Evolutionary conservation across 2,797 vertebrate species (phyloP).

Genomic region (Sebastes trivittatus): DNA sequence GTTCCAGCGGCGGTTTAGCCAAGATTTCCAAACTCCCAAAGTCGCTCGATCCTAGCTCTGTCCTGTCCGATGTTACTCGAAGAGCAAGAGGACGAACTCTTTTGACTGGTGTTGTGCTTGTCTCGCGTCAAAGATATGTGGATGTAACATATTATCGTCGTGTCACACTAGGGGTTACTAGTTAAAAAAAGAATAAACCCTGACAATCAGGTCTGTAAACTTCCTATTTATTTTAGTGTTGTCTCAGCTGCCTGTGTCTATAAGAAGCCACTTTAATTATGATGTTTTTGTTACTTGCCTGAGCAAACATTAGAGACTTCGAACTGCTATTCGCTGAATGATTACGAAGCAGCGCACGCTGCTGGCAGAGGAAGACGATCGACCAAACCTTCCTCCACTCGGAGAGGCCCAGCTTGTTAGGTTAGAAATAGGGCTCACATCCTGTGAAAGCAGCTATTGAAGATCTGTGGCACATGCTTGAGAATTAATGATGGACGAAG

Average conservation of each 20-base stretch:
- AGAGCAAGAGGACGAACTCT: conserved; percentile 28
- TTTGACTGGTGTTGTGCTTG: conserved; percentile 55
- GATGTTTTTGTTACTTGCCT: conserved; percentile 31
- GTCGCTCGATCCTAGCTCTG: conserved; percentile 9
- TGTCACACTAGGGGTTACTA: conserved; percentile 39
- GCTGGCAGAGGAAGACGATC: conserved; percentile 19
- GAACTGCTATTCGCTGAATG: conserved; percentile 8
- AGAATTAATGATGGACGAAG: conserved; percentile 44
- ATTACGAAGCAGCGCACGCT: conserved; percentile 19
- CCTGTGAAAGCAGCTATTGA: conserved; percentile 36
- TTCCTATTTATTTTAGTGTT: conserved; percentile 5
- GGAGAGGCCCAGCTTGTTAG: conserved; percentile 42
- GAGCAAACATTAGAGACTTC: conserved; percentile 15
- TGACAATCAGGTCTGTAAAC: conserved; percentile 66
- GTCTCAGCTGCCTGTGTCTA: conserved; percentile 28
- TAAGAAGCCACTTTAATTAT: conserved; percentile 18
- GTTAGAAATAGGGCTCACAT: conserved; percentile 22
- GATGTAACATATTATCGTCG: conserved; percentile 51
- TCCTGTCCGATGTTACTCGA: conserved; percentile 11
- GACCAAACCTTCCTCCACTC: neutral
- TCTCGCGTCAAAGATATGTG: conserved; percentile 57
- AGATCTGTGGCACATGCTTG: conserved; percentile 44
- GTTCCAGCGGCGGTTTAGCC: conserved; percentile 1
- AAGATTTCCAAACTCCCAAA: conserved; percentile 10
- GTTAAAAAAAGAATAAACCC: conserved; percentile 26